Evolutionary conservation across 92 coral and sea anemone genomes (phyloP).

Genomic region (Ricordea florida): DNA sequence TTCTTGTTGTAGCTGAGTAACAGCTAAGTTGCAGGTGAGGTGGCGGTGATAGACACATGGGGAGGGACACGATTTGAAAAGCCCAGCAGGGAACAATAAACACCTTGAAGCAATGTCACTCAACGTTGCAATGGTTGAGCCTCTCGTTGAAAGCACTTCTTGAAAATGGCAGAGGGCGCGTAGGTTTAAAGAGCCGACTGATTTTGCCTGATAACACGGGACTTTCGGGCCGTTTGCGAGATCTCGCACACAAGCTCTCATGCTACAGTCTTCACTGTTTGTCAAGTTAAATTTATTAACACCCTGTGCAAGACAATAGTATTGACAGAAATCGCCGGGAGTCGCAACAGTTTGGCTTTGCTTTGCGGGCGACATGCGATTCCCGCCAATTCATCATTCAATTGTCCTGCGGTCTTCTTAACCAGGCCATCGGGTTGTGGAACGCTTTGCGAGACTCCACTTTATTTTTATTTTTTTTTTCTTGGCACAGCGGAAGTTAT

Average conservation of each 20-base stretch:
- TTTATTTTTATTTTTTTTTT: not conserved
- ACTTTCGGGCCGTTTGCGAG: not conserved
- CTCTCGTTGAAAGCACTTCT: constrained; percentile 16
- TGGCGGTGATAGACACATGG: constrained; percentile 81
- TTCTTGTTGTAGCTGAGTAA: constrained; percentile 55
- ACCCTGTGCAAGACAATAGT: constrained; percentile 70
- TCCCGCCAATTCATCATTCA: constrained; percentile 60
- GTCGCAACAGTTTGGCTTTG: constrained; percentile 73
- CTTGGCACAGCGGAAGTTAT: constrained; percentile 7
- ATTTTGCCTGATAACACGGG: constrained; percentile 5
- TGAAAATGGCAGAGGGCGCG: constrained; percentile 8
- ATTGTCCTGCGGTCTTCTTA: constrained; percentile 36
- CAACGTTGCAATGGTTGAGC: constrained; percentile 48
- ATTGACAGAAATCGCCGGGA: constrained; percentile 84
- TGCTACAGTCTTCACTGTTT: constrained; percentile 29
- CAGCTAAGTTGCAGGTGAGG: constrained; percentile 91
- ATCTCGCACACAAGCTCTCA: not conserved
- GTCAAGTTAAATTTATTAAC: constrained; percentile 81
- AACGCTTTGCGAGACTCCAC: not conserved
- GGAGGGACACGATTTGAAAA: constrained; percentile 90
- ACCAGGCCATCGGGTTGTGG: constrained; percentile 21
- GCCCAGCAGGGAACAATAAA: constrained; percentile 88
- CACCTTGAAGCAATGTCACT: constrained; percentile 93
- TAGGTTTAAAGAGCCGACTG: not conserved
- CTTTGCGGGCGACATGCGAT: constrained; percentile 57